A percentile compares a stretch with the other conserved stretches of the same genome.
Evolutionary conservation across 2,888 invertebrate species (phyloP).

Genomic region (Caenorhabditis becei): DNA sequence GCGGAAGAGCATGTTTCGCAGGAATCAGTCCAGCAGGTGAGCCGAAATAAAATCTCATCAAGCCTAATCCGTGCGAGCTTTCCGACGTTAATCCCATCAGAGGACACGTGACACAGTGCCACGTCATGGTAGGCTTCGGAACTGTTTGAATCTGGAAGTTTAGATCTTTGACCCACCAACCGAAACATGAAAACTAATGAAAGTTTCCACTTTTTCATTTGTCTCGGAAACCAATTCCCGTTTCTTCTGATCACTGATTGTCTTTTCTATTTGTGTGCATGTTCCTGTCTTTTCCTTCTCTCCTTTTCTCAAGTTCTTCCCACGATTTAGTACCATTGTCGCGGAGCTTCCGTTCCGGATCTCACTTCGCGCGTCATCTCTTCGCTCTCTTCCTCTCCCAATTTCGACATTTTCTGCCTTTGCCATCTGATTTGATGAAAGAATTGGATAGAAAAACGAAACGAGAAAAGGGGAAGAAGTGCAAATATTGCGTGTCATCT

Average conservation of each 20-base stretch:
- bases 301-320: constrained; percentile 14
- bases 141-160: not conserved
- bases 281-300: not conserved
- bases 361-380: constrained; percentile 18
- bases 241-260: constrained; percentile 1
- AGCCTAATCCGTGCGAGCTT: not conserved
- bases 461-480: not conserved
- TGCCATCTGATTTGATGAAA: constrained; percentile 29
- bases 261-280: constrained; percentile 8
- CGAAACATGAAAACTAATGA: not conserved
- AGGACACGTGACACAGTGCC: not conserved
- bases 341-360: constrained; percentile 26
- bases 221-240: too few relatives aligned
- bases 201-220: not conserved
- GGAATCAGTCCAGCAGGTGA: constrained; percentile 63
- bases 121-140: constrained; percentile 3
- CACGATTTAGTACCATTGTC: constrained; percentile 54
- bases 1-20: constrained; percentile 57
- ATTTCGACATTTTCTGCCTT: not conserved
- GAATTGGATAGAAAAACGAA: not conserved
- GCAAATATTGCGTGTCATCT: constrained; percentile 54
- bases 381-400: not conserved
- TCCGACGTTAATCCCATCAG: constrained; percentile 8
- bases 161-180: not conserved
- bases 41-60: not conserved